These are phyloP conservation scores for Drosophila conformis DNA, from an alignment of 2,888 invertebrate genomes.

Conservation along the genomic window DNA sequence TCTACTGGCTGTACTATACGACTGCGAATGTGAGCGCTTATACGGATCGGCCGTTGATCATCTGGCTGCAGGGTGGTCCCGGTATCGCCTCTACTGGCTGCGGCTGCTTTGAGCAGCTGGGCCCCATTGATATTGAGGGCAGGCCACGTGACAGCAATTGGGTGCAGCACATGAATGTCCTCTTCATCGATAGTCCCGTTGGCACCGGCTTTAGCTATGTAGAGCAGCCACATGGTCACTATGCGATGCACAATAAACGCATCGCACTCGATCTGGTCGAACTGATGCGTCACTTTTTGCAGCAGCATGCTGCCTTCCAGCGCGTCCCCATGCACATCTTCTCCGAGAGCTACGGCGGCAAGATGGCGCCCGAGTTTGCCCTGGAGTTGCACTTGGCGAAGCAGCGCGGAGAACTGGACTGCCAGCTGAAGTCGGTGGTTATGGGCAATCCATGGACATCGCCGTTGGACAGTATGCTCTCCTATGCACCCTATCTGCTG, in stretches of 20 bases:
- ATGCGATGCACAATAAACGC: conserved; percentile 87
- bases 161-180: conserved; percentile 91
- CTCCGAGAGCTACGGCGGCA: conserved; percentile 96
- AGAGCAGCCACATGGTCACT: conserved; percentile 85
- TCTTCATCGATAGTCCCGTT: conserved; percentile 95
- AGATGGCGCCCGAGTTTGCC: conserved; percentile 95
- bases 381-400: conserved; percentile 86
- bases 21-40: conserved; percentile 87
- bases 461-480: conserved; percentile 92
- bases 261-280: conserved; percentile 91
- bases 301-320: conserved; percentile 89
- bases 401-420: conserved; percentile 86
- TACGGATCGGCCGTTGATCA: conserved; percentile 89
- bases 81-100: conserved; percentile 91
- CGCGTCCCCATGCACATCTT: conserved; percentile 92
- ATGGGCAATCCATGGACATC: conserved; percentile 96
- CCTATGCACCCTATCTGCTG: conserved; percentile 92
- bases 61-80: conserved; percentile 96
- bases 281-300: conserved; percentile 89
- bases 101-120: conserved; percentile 93
- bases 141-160: conserved; percentile 89
- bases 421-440: conserved; percentile 91
- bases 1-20: conserved; percentile 94
- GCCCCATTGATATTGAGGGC: conserved; percentile 89
- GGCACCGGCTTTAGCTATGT: conserved; percentile 94